phyloP scores from a whole-genome alignment of 2,888 invertebrate species.

The Trissonchulus latispiculum region DNA sequence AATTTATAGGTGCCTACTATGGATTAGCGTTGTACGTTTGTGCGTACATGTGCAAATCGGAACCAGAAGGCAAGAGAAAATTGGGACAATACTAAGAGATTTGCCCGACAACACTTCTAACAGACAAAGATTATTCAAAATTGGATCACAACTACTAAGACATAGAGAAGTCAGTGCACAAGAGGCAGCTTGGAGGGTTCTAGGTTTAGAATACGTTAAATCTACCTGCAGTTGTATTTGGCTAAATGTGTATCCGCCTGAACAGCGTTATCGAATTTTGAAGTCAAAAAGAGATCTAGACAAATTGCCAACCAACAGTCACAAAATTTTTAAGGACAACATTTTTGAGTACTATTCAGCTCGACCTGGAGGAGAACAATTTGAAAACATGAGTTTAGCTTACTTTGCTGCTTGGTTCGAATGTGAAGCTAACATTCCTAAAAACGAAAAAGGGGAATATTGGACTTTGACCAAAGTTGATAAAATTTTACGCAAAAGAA shows the following conservation, averaged over 20 bases:
- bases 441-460: not conserved
- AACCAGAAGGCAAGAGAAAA: not conserved
- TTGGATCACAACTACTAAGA: not conserved
- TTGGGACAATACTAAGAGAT: not conserved
- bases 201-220: not conserved
- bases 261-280: not conserved
- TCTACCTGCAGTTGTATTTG: not conserved
- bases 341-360: not conserved
- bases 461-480: not conserved
- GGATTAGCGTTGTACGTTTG: slow-evolving; percentile 2
- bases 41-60: slow-evolving; percentile 4
- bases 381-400: not conserved
- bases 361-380: not conserved
- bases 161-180: not conserved
- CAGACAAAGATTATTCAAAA: slow-evolving; percentile 2
- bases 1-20: not conserved
- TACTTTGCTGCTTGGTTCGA: not conserved
- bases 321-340: not conserved
- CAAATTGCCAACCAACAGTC: not conserved
- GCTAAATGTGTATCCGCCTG: not conserved
- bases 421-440: not conserved
- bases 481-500: not conserved
- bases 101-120: not conserved
- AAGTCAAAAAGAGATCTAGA: not conserved
- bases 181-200: slow-evolving; percentile 3